Conservation (phyloP, 2,113 vertebrate genomes). For the Chaetodon trifascialis region DNA sequence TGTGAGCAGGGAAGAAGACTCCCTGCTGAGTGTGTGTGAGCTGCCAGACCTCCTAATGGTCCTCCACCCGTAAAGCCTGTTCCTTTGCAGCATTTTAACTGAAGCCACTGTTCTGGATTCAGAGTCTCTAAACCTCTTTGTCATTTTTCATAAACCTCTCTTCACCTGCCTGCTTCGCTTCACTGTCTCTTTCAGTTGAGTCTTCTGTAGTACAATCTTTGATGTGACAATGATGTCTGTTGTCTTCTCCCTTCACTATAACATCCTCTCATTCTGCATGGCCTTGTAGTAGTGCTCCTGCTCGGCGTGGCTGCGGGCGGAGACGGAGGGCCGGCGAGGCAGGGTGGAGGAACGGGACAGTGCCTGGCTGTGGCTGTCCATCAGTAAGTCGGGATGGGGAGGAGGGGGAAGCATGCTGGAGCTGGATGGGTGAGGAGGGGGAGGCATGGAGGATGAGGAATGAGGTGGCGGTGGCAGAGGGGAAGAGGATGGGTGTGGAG, state of each 20-base stretch:
- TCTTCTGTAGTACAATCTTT: constrained; percentile 35
- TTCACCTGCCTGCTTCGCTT: constrained; percentile 33
- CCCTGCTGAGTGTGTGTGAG: constrained; percentile 50
- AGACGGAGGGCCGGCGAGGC: constrained; percentile 83
- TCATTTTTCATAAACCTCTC: constrained; percentile 29
- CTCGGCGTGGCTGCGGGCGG: constrained; percentile 78
- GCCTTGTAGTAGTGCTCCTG: constrained; percentile 84
- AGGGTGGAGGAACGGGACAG: constrained; percentile 89
- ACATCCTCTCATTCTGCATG: constrained; percentile 80
- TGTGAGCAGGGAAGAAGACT: constrained; percentile 27
- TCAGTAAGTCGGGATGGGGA: constrained; percentile 86
- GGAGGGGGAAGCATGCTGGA: constrained; percentile 79
- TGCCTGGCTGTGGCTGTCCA: constrained; percentile 78
- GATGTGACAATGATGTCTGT: constrained; percentile 3
- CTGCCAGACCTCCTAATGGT: constrained; percentile 51
- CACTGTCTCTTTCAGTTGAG: constrained; percentile 32
- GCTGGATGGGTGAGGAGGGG: constrained; percentile 68
- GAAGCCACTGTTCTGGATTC: constrained; percentile 21
- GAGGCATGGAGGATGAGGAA: constrained; percentile 52
- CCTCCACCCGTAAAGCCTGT: constrained; percentile 27
- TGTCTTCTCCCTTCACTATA: constrained; percentile 56
- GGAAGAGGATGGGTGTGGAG: constrained; percentile 37
- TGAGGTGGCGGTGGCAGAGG: constrained; percentile 52
- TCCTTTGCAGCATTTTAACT: constrained; percentile 35
- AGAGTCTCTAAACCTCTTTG: constrained; percentile 33